phyloP scores from a whole-genome alignment of 2,797 vertebrate genomes.

The Coluber constrictor region DNA sequence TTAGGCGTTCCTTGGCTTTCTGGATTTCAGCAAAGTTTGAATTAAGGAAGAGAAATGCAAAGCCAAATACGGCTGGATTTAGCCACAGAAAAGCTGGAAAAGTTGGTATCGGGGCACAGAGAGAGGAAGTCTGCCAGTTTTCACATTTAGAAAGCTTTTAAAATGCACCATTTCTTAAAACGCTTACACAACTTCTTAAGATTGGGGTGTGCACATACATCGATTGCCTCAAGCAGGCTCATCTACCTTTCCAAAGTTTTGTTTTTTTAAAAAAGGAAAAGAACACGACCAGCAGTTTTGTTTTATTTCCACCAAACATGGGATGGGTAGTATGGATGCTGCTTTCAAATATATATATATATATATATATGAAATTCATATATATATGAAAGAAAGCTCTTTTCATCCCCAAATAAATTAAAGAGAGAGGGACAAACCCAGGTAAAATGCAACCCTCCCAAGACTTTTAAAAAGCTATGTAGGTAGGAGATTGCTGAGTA shows the following conservation, averaged over 20 bases:
- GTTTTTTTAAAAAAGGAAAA: background rate
- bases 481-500: background rate
- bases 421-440: background rate
- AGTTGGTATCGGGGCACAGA: background rate
- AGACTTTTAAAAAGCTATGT: background rate
- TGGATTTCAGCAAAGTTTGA: background rate
- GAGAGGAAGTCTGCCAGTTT: background rate
- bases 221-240: rapidly evolving
- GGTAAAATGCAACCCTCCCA: background rate
- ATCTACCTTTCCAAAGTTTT: background rate
- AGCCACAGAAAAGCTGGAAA: background rate
- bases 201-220: background rate
- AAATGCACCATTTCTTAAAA: background rate
- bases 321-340: background rate
- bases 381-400: too few relatives aligned
- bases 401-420: background rate
- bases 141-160: background rate
- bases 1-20: background rate
- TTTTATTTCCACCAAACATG: background rate
- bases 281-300: background rate
- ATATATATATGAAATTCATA: too few relatives aligned
- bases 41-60: background rate
- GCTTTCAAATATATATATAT: too few relatives aligned
- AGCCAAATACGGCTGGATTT: background rate
- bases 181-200: background rate